A percentile compares a stretch with the other conserved stretches of the same genome.
Conservation (phyloP, 2,888 invertebrate species). For the Campoplex nolae region DNA sequence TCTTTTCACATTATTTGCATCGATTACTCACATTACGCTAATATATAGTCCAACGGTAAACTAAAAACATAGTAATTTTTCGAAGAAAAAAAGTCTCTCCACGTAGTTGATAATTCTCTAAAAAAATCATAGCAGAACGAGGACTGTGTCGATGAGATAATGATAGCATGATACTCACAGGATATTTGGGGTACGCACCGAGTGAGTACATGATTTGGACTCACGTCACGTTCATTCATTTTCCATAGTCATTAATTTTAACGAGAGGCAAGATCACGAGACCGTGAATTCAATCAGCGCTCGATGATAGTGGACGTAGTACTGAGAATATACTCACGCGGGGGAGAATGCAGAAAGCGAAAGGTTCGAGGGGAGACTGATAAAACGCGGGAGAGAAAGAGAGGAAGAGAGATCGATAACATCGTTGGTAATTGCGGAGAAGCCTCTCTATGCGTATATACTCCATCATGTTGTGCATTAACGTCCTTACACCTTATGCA, state of each 20-base stretch:
- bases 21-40: too few relatives aligned
- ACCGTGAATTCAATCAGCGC: constrained; percentile 67
- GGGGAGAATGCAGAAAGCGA: constrained; percentile 22
- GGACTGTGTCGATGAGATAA: constrained; percentile 26
- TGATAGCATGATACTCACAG: constrained; percentile 18
- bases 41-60: too few relatives aligned
- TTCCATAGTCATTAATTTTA: constrained; percentile 67
- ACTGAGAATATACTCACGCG: constrained; percentile 47
- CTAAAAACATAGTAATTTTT: too few relatives aligned
- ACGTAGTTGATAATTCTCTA: neutral
- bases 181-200: constrained; percentile 15
- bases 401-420: constrained; percentile 53
- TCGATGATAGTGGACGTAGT: constrained; percentile 62
- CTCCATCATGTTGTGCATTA: constrained; percentile 58
- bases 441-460: constrained; percentile 37
- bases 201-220: constrained; percentile 49
- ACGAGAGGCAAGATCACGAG: constrained; percentile 65
- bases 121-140: neutral
- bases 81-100: too few relatives aligned
- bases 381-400: constrained; percentile 8
- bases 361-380: constrained; percentile 6
- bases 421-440: constrained; percentile 57
- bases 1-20: too few relatives aligned
- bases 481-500: constrained; percentile 34
- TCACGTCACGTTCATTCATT: constrained; percentile 64